These are phyloP conservation scores for Anolis sagrei DNA, from an alignment of 2,113 vertebrate genomes.

Conservation along the genomic window DNA sequence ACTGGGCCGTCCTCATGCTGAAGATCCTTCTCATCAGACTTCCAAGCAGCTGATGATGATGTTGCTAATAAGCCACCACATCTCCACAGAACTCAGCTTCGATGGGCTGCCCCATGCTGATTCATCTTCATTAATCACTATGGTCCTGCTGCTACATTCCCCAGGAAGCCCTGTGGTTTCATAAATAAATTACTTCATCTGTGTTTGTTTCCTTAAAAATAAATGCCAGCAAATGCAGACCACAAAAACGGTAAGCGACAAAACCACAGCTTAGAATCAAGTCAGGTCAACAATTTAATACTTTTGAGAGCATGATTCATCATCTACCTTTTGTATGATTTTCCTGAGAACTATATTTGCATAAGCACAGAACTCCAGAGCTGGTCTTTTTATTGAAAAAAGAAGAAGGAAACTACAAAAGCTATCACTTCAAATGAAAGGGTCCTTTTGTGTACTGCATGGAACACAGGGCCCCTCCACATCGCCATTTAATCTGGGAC, in stretches of 20 bases:
- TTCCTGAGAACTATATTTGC: not conserved
- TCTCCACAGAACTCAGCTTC: constrained; percentile 11
- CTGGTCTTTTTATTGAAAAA: not conserved
- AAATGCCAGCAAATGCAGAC: constrained; percentile 44
- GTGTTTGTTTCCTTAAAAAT: constrained; percentile 45
- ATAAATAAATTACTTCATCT: constrained; percentile 57
- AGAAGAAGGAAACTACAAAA: not conserved
- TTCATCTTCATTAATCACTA: constrained; percentile 63
- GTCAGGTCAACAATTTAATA: not conserved
- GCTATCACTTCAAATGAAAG: not conserved
- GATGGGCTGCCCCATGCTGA: constrained; percentile 48
- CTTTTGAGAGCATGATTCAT: not conserved
- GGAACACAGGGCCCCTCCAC: no score
- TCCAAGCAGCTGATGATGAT: constrained; percentile 34
- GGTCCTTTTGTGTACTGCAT: not conserved
- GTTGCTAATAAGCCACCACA: constrained; percentile 21
- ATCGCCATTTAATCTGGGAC: no score
- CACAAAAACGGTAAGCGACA: constrained; percentile 11
- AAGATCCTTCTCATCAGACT: constrained; percentile 15
- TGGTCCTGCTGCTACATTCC: constrained; percentile 43
- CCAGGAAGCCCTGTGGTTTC: constrained; percentile 46
- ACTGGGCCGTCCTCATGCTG: constrained; percentile 7
- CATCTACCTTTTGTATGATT: not conserved
- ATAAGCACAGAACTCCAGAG: not conserved
- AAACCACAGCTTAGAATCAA: constrained; percentile 18